phyloP scores from a whole-genome alignment of 2,113 vertebrate species.

The Zosterops borbonicus region DNA sequence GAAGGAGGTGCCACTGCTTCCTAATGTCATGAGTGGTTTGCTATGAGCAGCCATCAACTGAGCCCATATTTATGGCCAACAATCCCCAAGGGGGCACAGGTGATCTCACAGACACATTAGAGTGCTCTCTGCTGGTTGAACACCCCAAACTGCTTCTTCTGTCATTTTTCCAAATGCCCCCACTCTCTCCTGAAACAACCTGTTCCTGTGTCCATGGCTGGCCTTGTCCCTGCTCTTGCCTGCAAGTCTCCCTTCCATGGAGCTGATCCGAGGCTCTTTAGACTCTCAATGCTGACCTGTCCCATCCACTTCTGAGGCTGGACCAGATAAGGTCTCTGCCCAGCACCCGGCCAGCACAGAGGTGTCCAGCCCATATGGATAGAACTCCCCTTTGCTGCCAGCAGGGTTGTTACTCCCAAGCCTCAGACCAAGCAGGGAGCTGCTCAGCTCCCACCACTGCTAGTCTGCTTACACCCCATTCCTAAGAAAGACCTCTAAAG shows the following conservation, averaged over 20 bases:
- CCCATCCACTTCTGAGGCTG: not conserved
- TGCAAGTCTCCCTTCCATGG: not conserved
- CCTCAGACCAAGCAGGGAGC: not conserved
- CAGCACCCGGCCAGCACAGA: not conserved
- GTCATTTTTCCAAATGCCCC: not conserved
- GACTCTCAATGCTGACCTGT: accelerated
- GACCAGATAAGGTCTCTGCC: not conserved
- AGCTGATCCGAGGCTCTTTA: not conserved
- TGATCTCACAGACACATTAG: not conserved
- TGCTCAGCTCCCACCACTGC: not conserved
- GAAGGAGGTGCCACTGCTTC: not conserved
- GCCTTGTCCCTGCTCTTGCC: not conserved
- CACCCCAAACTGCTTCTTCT: not conserved
- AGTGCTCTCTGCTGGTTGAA: not conserved
- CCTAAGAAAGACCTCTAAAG: not conserved
- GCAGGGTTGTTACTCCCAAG: not conserved
- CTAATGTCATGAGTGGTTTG: not conserved
- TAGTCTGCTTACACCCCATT: not conserved
- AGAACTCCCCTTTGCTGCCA: not conserved
- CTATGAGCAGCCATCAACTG: not conserved
- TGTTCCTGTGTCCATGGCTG: accelerated
- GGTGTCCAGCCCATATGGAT: accelerated
- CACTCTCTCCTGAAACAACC: not conserved
- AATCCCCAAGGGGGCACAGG: not conserved
- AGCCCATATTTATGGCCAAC: not conserved